Percentiles rank a stretch among this genome's conserved stretches.
Conservation (phyloP, 1,140 invertebrate species). For the Drosophila prosaltans region DNA sequence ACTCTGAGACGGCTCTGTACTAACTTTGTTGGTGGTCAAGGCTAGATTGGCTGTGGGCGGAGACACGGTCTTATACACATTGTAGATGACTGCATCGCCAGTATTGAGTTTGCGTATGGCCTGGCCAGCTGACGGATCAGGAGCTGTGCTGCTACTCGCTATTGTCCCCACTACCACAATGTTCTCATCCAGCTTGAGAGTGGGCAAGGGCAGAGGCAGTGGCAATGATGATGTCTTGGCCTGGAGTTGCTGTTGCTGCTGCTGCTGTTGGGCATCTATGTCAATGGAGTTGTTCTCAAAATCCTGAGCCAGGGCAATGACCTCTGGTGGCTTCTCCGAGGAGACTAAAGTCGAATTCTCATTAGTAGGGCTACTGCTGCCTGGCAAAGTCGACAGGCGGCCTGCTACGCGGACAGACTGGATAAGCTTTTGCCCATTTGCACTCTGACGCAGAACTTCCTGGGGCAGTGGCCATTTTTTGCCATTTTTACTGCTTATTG, state of each 20-base stretch:
- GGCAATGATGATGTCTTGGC: constrained; percentile 10
- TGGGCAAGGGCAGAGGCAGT: constrained; percentile 6
- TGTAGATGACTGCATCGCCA: constrained; percentile 62
- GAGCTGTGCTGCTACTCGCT: constrained; percentile 53
- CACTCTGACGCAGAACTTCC: constrained; percentile 56
- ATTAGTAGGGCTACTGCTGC: not conserved
- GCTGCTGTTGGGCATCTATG: constrained; percentile 70
- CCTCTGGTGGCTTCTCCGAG: constrained; percentile 66
- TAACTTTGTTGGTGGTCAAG: constrained; percentile 72
- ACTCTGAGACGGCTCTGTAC: constrained; percentile 59
- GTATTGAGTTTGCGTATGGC: constrained; percentile 67
- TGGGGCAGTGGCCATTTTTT: constrained; percentile 72
- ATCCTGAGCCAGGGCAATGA: constrained; percentile 64
- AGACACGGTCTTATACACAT: constrained; percentile 75
- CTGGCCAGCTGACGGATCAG: constrained; percentile 45
- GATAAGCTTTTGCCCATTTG: constrained; percentile 52
- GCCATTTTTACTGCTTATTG: constrained; percentile 70
- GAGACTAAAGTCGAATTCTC: constrained; percentile 34
- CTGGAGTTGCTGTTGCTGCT: constrained; percentile 28
- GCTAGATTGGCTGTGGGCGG: constrained; percentile 71
- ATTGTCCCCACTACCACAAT: constrained; percentile 68
- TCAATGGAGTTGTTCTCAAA: constrained; percentile 82
- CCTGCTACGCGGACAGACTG: constrained; percentile 19
- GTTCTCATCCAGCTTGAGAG: constrained; percentile 61
- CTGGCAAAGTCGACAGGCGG: not conserved